Conservation (phyloP, 2,888 invertebrate genomes). For the Antitype chi region DNA sequence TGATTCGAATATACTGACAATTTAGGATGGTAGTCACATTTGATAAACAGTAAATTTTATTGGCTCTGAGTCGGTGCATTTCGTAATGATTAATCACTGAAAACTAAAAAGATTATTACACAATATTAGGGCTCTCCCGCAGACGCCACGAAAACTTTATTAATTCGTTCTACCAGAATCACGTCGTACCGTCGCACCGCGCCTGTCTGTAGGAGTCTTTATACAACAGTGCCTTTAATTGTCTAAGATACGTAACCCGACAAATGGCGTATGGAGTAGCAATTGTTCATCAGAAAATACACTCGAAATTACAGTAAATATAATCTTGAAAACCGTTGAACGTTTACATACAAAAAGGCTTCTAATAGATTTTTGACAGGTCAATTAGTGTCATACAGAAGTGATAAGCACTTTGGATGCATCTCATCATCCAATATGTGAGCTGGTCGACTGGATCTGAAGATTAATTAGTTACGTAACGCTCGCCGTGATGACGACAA, state of each 20-base stretch:
- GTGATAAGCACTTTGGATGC: not conserved
- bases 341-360: not conserved
- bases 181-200: no score
- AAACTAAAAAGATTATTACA: not conserved
- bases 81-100: not conserved
- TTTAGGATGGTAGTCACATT: not conserved
- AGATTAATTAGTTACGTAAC: not conserved
- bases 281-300: not conserved
- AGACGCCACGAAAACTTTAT: no score
- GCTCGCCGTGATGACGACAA: constrained; percentile 29
- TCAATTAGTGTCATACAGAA: not conserved
- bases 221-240: no score
- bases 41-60: not conserved
- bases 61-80: not conserved
- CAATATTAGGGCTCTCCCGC: not conserved
- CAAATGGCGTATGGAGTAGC: not conserved
- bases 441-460: not conserved
- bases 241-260: not conserved
- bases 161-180: no score
- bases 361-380: not conserved
- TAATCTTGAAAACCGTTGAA: not conserved
- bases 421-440: not conserved
- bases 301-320: not conserved
- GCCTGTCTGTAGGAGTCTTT: no score
- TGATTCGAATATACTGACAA: not conserved